A percentile compares a stretch with the other conserved stretches of the same genome.
Evolutionary conservation across 2,113 vertebrate species (phyloP).

Genomic region (Eidolon helvum): DNA sequence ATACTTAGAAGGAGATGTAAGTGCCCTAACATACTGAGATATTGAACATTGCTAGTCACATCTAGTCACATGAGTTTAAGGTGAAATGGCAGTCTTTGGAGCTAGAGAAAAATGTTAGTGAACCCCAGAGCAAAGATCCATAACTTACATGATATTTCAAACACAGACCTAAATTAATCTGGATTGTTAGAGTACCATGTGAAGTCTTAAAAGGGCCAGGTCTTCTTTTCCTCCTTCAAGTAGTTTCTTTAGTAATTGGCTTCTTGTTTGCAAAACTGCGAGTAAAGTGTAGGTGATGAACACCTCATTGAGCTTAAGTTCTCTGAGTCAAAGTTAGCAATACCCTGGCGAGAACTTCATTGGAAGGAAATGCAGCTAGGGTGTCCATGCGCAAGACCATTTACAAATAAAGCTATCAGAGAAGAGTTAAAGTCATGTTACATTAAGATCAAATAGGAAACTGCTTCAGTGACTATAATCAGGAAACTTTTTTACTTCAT

Average conservation of each 20-base stretch:
- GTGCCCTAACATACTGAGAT: neutral
- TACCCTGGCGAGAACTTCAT: neutral
- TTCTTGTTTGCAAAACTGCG: neutral
- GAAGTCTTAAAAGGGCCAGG: neutral
- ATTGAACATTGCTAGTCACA: neutral
- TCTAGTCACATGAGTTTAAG: slow-evolving; percentile 3
- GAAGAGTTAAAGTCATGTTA: neutral
- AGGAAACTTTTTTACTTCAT: neutral
- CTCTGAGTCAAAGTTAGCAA: neutral
- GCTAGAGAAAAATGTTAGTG: neutral
- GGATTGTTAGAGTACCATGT: neutral
- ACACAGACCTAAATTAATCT: neutral
- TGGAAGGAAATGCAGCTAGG: neutral
- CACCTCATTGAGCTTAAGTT: neutral
- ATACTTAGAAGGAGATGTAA: neutral
- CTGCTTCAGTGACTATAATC: neutral
- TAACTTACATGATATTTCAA: slow-evolving; percentile 47
- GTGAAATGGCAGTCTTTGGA: slow-evolving; percentile 16
- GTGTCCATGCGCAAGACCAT: neutral
- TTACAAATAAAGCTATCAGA: neutral
- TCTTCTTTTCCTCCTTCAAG: neutral
- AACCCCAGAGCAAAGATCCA: slow-evolving; percentile 15
- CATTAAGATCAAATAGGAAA: neutral
- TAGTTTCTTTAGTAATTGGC: neutral
- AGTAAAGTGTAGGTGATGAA: neutral